A percentile compares a stretch with the other conserved stretches of the same genome.
Evolutionary conservation across 2,888 invertebrate genomes (phyloP).

Genomic region (Mamestra brassicae): DNA sequence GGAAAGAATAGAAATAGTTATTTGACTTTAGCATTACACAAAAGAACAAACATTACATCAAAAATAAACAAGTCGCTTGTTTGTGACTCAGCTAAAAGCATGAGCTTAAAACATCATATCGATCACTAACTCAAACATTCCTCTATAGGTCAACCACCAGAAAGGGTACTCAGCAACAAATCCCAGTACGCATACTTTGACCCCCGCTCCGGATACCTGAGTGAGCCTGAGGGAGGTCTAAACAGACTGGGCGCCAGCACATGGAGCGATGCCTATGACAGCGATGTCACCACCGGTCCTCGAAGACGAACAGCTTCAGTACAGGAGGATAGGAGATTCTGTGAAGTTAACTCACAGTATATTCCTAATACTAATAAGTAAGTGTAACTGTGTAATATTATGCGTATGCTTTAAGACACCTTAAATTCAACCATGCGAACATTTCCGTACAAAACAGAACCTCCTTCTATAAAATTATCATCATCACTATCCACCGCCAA

Average conservation of each 20-base stretch:
- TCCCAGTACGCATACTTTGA: slow-evolving; percentile 90
- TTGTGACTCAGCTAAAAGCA: background rate
- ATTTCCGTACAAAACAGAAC: no score
- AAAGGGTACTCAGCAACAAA: slow-evolving; percentile 81
- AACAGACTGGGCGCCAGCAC: slow-evolving; percentile 80
- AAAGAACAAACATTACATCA: background rate
- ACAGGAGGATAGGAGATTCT: slow-evolving; percentile 84
- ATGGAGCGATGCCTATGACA: slow-evolving; percentile 88
- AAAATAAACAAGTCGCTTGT: background rate
- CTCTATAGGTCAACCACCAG: slow-evolving; percentile 80
- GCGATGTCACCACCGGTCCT: slow-evolving; percentile 83
- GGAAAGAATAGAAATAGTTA: no score
- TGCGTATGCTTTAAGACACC: background rate
- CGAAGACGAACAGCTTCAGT: slow-evolving; percentile 85
- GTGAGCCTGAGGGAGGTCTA: slow-evolving; percentile 88
- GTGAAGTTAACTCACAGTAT: slow-evolving; percentile 79
- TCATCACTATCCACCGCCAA: no score
- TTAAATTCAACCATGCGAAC: no score
- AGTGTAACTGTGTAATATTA: background rate
- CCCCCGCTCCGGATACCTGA: slow-evolving; percentile 88
- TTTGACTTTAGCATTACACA: no score
- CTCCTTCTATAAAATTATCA: no score
- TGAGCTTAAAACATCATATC: background rate
- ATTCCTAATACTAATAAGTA: slow-evolving; percentile 85
- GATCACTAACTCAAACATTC: slow-evolving; percentile 5